These are phyloP conservation scores for Sakesphorus luctuosus DNA, from an alignment of 2,113 vertebrate genomes.

Conservation along the genomic window DNA sequence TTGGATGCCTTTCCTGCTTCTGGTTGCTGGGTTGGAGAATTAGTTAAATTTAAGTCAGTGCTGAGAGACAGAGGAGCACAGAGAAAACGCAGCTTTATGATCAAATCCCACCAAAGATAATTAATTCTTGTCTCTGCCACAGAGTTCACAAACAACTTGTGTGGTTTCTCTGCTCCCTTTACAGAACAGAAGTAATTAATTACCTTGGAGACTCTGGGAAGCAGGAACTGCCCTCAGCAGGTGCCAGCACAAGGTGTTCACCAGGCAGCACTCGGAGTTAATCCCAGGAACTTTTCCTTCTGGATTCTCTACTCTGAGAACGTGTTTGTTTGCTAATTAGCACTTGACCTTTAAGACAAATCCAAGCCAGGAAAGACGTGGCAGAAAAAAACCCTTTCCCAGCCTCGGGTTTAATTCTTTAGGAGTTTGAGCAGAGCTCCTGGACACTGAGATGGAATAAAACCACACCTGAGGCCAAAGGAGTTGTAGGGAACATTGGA, in stretches of 20 bases:
- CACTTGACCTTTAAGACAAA: background rate
- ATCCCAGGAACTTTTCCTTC: background rate
- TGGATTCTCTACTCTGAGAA: background rate
- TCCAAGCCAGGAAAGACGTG: background rate
- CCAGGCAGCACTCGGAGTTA: background rate
- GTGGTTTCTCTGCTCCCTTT: background rate
- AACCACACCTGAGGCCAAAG: background rate
- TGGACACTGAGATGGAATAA: background rate
- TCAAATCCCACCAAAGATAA: background rate
- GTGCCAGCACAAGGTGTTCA: background rate
- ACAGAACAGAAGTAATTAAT: background rate
- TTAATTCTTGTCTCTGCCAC: background rate
- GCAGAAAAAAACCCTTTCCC: background rate
- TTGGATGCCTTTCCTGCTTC: background rate
- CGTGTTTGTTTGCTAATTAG: background rate
- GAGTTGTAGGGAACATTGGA: background rate
- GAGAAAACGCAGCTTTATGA: background rate
- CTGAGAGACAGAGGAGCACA: background rate
- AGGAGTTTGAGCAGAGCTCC: background rate
- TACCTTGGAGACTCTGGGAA: background rate
- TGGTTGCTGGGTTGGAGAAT: background rate
- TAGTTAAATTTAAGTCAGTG: background rate
- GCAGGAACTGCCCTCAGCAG: background rate
- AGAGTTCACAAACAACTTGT: background rate
- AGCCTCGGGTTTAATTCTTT: background rate